Percentiles rank a stretch among this genome's conserved stretches.
Conservation (phyloP, 1,140 invertebrate genomes). For the Drosophila paulistorum region DNA sequence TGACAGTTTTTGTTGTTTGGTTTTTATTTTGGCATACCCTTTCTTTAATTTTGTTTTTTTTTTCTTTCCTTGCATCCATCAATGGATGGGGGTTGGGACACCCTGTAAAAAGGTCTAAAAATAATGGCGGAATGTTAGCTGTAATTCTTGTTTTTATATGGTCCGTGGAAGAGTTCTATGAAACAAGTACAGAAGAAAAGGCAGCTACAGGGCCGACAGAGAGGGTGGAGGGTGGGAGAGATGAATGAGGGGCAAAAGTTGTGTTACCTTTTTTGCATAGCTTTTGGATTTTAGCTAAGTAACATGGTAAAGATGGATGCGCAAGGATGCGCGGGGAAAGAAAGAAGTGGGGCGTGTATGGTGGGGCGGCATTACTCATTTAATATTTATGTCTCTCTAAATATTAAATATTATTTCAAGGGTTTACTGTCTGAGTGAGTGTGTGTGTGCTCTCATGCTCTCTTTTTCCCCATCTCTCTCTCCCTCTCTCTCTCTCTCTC, state of each 20-base stretch:
- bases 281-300: constrained; percentile 23
- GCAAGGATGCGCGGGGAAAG: constrained; percentile 19
- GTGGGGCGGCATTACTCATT: constrained; percentile 68
- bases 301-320: constrained; percentile 14
- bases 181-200: constrained; percentile 2
- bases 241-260: constrained; percentile 23
- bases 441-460: constrained; percentile 16
- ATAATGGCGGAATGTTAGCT: constrained; percentile 76
- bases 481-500: not conserved
- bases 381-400: constrained; percentile 83
- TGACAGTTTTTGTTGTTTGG: too few relatives aligned
- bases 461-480: too few relatives aligned
- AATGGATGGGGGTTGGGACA: not conserved
- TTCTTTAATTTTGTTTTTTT: too few relatives aligned
- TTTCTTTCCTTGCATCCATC: too few relatives aligned
- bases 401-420: constrained; percentile 83
- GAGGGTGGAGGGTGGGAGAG: not conserved
- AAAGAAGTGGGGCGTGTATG: not conserved
- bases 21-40: constrained; percentile 21
- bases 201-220: not conserved
- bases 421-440: constrained; percentile 56
- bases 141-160: constrained; percentile 72
- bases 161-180: constrained; percentile 1
- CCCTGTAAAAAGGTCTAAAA: constrained; percentile 15
- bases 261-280: constrained; percentile 24